Conservation (phyloP, 2,113 vertebrate genomes). For the Paradisaea rubra region DNA sequence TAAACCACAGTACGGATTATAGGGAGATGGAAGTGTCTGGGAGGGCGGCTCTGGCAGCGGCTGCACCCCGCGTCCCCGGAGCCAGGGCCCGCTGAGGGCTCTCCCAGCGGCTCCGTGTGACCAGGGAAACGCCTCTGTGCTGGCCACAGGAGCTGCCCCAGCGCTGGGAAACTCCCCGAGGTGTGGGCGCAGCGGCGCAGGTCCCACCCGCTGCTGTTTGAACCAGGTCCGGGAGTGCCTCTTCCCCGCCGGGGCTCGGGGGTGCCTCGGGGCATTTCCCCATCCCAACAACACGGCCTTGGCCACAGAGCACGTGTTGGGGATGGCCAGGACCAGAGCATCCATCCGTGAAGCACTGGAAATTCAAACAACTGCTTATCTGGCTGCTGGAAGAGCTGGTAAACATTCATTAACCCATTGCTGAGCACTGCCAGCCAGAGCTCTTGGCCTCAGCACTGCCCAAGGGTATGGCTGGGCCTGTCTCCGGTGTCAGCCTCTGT, state of each 20-base stretch:
- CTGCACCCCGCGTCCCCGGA: neutral
- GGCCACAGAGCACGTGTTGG: accelerated
- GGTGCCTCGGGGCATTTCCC: neutral
- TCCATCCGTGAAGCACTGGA: neutral
- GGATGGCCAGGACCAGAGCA: neutral
- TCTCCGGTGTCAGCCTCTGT: accelerated
- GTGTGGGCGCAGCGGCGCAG: accelerated
- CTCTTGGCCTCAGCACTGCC: neutral
- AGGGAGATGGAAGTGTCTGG: neutral
- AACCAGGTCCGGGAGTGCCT: neutral
- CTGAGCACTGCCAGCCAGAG: neutral
- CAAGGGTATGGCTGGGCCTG: accelerated
- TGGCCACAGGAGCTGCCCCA: neutral
- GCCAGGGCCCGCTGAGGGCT: accelerated
- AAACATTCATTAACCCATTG: neutral
- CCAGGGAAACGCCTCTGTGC: accelerated
- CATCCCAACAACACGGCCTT: neutral
- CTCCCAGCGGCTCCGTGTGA: neutral
- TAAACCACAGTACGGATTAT: neutral
- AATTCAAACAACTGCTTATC: neutral
- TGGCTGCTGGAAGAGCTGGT: neutral
- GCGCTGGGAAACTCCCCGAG: neutral
- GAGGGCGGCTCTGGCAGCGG: accelerated
- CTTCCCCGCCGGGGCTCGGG: neutral
- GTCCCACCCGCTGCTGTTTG: neutral